Base-by-base conservation (phyloP, 92 coral and sea anemone species). In the Siderastrea radians region DNA sequence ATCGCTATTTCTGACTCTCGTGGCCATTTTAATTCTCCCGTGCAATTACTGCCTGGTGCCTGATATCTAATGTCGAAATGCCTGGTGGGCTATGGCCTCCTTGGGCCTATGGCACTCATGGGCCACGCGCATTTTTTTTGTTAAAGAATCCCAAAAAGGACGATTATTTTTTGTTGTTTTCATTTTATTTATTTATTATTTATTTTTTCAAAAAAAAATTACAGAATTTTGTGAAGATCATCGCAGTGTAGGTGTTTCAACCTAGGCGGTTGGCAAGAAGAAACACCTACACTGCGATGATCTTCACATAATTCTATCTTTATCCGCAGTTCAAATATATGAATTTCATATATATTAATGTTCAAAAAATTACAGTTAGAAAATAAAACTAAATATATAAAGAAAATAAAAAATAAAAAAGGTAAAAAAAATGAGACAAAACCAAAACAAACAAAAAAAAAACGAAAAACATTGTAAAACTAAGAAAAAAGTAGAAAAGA, bases 71-170 rank as follows among this genome's bases (percentile, higher is more conserved):
- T 3, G 77, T 72, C 87, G 50, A 72, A 83, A 83, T 83, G 90
- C 53, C 59, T 90, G 80, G 72, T 90, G 89, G 80, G 75, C 93
- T 77, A 79, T 89, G 89, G 93, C 86, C 77, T 55, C 70, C 73
- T 7, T 77, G 57, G 62, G 69, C 77, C 77, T 62, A 72, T 87
- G 90, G 90, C 86, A 73, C 71, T 75, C 71, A 76, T 86, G 90
- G 90, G 85, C 90, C 79, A 86, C 60, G 73, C 52, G 80, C 63
- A 78, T 74, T 75, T 75, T n/a, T 59, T 26, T 71, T 72, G 60
- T 3, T 51, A 53, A 52, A 8, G 17, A 53, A 2, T 11, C 3
- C 12, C 15, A 1, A 6, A 51, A 38, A 6, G 1, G 3, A 2
- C 9, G 43, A 67, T 70, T 47, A 6, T 71, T 71, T 49, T 71